phyloP scores from a whole-genome alignment of 2,888 invertebrate genomes.

The Linnaemya tessellans region DNA sequence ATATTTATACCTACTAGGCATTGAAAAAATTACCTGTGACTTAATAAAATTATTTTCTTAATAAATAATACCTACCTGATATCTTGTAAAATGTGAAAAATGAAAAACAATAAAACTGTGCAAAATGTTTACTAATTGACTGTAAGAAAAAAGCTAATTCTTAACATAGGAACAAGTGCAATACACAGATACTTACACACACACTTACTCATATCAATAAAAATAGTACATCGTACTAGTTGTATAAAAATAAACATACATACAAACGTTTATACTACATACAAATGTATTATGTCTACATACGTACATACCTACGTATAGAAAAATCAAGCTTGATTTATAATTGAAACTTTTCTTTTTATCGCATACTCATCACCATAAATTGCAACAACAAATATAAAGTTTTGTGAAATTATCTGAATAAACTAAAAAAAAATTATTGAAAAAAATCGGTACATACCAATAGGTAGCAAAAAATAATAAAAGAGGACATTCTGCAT shows the following conservation, averaged over 20 bases:
- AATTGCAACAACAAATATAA: constrained; percentile 21
- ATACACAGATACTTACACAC: constrained; percentile 39
- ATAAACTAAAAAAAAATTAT: constrained; percentile 6
- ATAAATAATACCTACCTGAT: not conserved
- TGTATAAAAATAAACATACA: constrained; percentile 11
- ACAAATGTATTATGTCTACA: not conserved
- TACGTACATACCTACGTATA: constrained; percentile 11
- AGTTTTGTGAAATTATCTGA: constrained; percentile 55
- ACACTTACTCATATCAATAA: constrained; percentile 9
- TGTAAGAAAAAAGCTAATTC: constrained; percentile 33
- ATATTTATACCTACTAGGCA: too few relatives aligned
- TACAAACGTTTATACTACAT: not conserved
- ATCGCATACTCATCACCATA: not conserved
- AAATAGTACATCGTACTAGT: not conserved
- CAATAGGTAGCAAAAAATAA: constrained; percentile 17
- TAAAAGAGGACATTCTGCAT: constrained; percentile 59
- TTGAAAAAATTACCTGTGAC: not conserved
- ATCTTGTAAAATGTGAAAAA: constrained; percentile 45
- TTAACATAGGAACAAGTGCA: constrained; percentile 63
- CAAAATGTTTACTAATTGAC: constrained; percentile 17
- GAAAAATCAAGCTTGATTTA: constrained; percentile 43
- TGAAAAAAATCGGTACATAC: not conserved
- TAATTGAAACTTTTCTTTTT: constrained; percentile 54
- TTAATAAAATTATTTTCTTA: not conserved
- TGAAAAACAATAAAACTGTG: not conserved